Evolutionary conservation across 2,888 invertebrate genomes (phyloP).

Genomic region (Lasioglossum calceatum): DNA sequence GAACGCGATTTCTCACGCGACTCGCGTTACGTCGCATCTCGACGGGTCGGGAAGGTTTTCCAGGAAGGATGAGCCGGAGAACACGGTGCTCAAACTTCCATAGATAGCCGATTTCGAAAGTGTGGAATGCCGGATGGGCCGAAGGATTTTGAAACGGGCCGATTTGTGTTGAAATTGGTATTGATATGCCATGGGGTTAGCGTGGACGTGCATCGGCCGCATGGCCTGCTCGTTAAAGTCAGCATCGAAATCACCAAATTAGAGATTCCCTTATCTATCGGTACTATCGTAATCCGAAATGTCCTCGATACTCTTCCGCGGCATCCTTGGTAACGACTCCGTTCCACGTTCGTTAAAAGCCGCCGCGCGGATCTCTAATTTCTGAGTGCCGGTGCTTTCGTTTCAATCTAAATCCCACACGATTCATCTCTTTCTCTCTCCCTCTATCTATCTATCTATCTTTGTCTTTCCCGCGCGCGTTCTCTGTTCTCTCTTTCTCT

Average conservation of each 20-base stretch:
- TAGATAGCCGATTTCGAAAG: slow-evolving; percentile 23
- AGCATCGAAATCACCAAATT: slow-evolving; percentile 62
- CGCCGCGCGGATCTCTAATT: slow-evolving; percentile 27
- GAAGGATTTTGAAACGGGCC: not conserved
- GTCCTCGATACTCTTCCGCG: slow-evolving; percentile 16
- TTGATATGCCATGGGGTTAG: not conserved
- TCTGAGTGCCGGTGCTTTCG: not conserved
- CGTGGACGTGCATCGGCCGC: slow-evolving; percentile 9
- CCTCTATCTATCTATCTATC: not conserved
- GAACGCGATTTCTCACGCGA: not conserved
- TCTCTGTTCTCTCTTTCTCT: not conserved
- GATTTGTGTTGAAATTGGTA: slow-evolving; percentile 2
- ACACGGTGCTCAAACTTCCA: not conserved
- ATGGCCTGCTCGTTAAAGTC: slow-evolving; percentile 43
- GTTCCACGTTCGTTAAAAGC: not conserved
- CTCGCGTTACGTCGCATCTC: not conserved
- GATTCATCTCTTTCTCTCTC: slow-evolving; percentile 3
- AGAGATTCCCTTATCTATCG: slow-evolving; percentile 30
- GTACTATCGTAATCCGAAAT: not conserved
- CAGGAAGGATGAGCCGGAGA: not conserved
- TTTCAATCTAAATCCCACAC: slow-evolving; percentile 22
- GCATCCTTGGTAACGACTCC: slow-evolving; percentile 16
- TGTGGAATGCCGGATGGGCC: not conserved
- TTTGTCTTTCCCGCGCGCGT: not conserved
- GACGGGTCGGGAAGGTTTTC: not conserved